Base-by-base conservation (phyloP, 2,797 vertebrate genomes). In the Cephalopachus bancanus region DNA sequence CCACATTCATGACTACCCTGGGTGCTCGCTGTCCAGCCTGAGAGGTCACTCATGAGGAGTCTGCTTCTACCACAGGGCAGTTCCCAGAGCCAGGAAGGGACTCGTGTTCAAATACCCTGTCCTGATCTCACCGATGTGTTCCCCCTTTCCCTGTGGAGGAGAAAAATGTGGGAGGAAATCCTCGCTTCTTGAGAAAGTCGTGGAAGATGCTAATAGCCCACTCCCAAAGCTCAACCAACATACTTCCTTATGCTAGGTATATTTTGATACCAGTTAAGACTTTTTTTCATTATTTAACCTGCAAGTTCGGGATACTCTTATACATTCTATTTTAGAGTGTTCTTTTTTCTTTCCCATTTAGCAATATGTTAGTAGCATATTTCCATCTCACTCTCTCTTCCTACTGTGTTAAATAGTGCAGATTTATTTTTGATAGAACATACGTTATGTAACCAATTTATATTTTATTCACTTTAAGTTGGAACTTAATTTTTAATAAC, bases 381-480 rank as follows among this genome's bases (percentile, higher is more conserved):
- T 84, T 37, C 10, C 17, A 90, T 87, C 30, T 57, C 59, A 33
- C 15, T 72, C 12, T 26, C 76, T 55, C 57, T 51, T 93, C 62
- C 49, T 24, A 8, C 33, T 80, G 26, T 76, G 65, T 90, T 94
- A 57, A 83, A 80, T 20, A 81, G 26, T 64, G 12, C 28, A 60
- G 53, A 74, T 79, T 81, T 86, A 74, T 79, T 95, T 44, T 94
- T 86, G 49, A 71, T 84, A 57, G 60, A 71, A 14, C 83, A 79
- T 78, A 44, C 26, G 75, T 88, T 95, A 81, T 67, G 28, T 55
- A 93, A 28, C 55, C 20, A 30, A 22, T 59, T 95, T 60, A 91
- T 81, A 76, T 78, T 89, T 91, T 86, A 91, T 91, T 94, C 53
- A 89, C 37, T 95, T 94, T 72, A 81, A 94, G 85, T 37, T 83